Conservation (phyloP, 2,888 invertebrate genomes). For the Bembecia ichneumoniformis region DNA sequence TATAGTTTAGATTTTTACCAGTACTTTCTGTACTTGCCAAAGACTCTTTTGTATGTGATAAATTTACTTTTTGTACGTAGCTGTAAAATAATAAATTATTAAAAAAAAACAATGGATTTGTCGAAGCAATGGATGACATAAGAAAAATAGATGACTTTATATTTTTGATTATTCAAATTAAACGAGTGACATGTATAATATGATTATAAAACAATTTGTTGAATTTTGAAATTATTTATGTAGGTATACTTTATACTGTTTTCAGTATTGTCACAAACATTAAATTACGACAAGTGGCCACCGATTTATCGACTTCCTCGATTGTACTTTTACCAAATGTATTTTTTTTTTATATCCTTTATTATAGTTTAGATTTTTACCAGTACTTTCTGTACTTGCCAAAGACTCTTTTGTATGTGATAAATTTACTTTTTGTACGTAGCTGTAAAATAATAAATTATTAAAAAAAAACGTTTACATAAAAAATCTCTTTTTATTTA, state of each 20-base stretch:
- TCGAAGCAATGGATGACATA: too few species aligned
- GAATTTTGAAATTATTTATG: too few species aligned
- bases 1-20: slow-evolving; percentile 20
- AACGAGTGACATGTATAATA: too few species aligned
- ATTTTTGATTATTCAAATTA: too few species aligned
- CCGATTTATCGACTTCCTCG: too few species aligned
- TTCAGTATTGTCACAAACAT: too few species aligned
- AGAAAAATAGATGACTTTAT: too few species aligned
- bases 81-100: slow-evolving; percentile 19
- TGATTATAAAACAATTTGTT: too few species aligned
- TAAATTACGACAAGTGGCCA: too few species aligned
- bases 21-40: slow-evolving; percentile 63
- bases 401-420: slow-evolving; percentile 70
- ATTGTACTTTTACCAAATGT: not conserved
- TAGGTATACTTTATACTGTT: too few species aligned
- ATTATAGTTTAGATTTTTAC: slow-evolving; percentile 18
- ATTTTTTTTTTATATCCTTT: slow-evolving; percentile 26
- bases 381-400: slow-evolving; percentile 58
- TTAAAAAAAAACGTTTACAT: slow-evolving; percentile 5
- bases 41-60: slow-evolving; percentile 69
- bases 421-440: slow-evolving; percentile 61
- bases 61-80: slow-evolving; percentile 58
- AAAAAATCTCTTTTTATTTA: slow-evolving; percentile 1
- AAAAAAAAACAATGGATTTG: too few species aligned
- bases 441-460: slow-evolving; percentile 24